Percentiles rank a stretch among this genome's conserved stretches.
Conservation (phyloP, 1,140 invertebrate genomes). For the Drosophila lacteicornis region DNA sequence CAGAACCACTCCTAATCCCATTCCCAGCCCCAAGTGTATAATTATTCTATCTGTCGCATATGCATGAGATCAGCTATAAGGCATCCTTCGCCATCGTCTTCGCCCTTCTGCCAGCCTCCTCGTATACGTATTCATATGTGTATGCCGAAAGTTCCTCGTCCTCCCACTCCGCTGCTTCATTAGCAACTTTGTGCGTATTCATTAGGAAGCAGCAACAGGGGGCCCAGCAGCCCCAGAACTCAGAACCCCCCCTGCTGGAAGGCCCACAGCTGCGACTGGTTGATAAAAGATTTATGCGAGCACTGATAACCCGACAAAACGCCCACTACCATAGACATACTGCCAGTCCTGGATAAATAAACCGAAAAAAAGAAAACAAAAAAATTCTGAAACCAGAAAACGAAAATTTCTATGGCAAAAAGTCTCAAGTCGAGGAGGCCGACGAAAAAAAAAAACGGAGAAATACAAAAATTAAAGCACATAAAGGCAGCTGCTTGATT, state of each 20-base stretch:
- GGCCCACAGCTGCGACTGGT: constrained; percentile 71
- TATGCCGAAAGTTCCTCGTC: constrained; percentile 19
- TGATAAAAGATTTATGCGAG: constrained; percentile 81
- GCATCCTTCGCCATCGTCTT: constrained; percentile 12
- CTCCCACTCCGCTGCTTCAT: constrained; percentile 58
- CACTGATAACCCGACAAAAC: constrained; percentile 78
- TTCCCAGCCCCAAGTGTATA: constrained; percentile 49
- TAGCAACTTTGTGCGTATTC: constrained; percentile 82
- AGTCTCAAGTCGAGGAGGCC: constrained; percentile 39
- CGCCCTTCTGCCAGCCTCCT: constrained; percentile 24
- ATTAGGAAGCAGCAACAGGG: constrained; percentile 65
- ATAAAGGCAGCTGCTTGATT: constrained; percentile 75
- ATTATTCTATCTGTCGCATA: constrained; percentile 81
- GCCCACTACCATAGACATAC: constrained; percentile 57
- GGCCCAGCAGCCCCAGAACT: not conserved
- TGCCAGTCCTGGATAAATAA: constrained; percentile 54
- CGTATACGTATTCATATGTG: constrained; percentile 49
- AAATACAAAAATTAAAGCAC: constrained; percentile 45
- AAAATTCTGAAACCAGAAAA: constrained; percentile 45
- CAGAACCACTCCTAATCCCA: constrained; percentile 31
- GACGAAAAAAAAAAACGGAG: constrained; percentile 25
- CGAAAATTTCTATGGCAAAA: constrained; percentile 41
- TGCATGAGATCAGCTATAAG: constrained; percentile 65
- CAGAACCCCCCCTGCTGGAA: constrained; percentile 16
- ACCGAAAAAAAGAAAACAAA: constrained; percentile 39